Conservation (phyloP, 92 coral and sea anemone genomes). For the Epizoanthus illoricatus region DNA sequence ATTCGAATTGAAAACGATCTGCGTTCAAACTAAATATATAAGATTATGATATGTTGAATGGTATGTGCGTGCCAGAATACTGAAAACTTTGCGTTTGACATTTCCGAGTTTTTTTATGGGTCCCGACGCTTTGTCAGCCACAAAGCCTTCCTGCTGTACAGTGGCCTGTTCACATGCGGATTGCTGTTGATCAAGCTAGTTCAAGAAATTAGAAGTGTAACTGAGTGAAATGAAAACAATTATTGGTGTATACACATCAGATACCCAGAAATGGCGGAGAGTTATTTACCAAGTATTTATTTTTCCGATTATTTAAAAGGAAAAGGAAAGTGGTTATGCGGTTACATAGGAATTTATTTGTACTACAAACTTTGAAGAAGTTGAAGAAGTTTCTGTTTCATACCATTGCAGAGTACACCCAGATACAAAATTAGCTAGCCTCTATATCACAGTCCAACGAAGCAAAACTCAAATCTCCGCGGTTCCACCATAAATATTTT, state of each 20-base stretch:
- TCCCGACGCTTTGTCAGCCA: not conserved
- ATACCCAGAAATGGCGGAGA: not conserved
- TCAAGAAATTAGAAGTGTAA: not conserved
- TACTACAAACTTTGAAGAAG: too few species aligned
- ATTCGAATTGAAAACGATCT: not conserved
- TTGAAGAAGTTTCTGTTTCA: not conserved
- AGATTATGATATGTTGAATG: not conserved
- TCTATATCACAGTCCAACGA: not conserved
- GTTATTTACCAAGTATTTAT: not conserved
- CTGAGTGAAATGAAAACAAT: too few species aligned
- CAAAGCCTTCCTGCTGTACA: not conserved
- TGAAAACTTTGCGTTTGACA: not conserved
- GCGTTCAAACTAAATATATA: not conserved
- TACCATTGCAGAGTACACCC: not conserved
- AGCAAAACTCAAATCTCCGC: not conserved
- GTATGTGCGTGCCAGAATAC: not conserved
- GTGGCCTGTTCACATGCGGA: not conserved
- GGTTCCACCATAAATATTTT: slow-evolving; percentile 14
- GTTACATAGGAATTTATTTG: not conserved
- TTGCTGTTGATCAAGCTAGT: not conserved
- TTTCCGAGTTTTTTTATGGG: not conserved
- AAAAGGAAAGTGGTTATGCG: not conserved
- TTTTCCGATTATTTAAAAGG: not conserved
- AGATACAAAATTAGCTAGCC: not conserved
- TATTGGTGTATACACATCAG: too few species aligned